Conservation (phyloP, 2,888 invertebrate genomes). For the Belgica antarctica region DNA sequence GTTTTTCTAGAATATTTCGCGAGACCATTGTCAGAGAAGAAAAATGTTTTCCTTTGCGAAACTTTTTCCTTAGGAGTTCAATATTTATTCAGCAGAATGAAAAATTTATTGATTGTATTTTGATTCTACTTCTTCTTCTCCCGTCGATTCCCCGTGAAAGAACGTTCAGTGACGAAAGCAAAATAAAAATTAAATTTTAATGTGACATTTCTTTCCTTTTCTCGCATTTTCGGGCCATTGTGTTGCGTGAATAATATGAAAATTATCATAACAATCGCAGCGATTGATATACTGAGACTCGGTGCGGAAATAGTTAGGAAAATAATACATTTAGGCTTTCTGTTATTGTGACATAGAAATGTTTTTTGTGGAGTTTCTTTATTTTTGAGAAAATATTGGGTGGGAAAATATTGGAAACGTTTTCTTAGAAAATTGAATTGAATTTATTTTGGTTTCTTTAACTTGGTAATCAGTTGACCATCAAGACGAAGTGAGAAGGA, state of each 20-base stretch:
- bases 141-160: not conserved
- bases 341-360: not conserved
- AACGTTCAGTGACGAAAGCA: conserved; percentile 22
- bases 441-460: no score
- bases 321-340: not conserved
- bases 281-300: conserved; percentile 19
- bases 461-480: no score
- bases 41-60: conserved; percentile 29
- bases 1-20: conserved; percentile 15
- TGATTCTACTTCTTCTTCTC: conserved; percentile 25
- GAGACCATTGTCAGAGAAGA: not conserved
- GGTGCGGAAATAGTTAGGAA: conserved; percentile 25
- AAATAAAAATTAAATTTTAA: conserved; percentile 22
- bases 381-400: no score
- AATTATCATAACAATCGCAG: conserved; percentile 22
- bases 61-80: not conserved
- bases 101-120: conserved; percentile 40
- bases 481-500: no score
- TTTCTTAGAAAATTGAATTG: no score
- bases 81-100: conserved; percentile 39
- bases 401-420: no score
- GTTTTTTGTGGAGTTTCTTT: no score
- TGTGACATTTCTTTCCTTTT: not conserved
- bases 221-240: not conserved
- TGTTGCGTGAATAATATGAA: conserved; percentile 16